Conservation (phyloP, 2,113 vertebrate species). For the Puntigrus tetrazona region DNA sequence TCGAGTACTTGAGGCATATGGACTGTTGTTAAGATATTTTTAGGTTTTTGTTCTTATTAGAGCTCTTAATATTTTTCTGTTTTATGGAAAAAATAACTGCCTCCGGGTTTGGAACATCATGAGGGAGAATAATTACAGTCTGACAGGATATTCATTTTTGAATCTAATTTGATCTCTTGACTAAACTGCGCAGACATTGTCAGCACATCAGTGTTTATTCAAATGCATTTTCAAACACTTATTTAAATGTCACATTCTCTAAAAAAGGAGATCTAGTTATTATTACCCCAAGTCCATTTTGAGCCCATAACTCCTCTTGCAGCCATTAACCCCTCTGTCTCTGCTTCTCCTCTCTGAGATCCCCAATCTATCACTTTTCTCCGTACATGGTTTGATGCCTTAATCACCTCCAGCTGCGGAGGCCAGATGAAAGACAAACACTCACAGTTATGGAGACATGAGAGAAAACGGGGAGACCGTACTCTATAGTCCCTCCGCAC, state of each 20-base stretch:
- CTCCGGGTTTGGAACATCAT: neutral
- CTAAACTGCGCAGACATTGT: neutral
- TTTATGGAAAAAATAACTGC: neutral
- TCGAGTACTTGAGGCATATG: too few species aligned
- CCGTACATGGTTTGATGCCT: conserved; percentile 65
- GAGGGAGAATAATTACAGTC: neutral
- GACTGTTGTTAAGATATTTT: neutral
- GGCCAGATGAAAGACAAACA: conserved; percentile 71
- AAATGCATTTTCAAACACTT: conserved; percentile 4
- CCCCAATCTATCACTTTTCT: conserved; percentile 61
- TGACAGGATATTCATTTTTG: neutral
- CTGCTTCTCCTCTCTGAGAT: conserved; percentile 48
- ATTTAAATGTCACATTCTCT: neutral
- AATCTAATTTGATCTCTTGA: conserved; percentile 1
- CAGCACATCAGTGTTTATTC: neutral
- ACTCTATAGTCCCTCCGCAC: conserved; percentile 56
- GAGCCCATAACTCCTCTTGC: conserved; percentile 2
- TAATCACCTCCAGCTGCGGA: conserved; percentile 73
- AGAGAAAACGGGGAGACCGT: conserved; percentile 33
- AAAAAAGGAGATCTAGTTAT: conserved; percentile 5
- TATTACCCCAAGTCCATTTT: conserved; percentile 11
- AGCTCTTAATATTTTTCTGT: neutral
- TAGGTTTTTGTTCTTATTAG: neutral
- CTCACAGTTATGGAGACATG: conserved; percentile 56
- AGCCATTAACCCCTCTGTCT: conserved; percentile 12